Evolutionary conservation across 2,113 vertebrate species (phyloP).

Genomic region (Merops nubicus): DNA sequence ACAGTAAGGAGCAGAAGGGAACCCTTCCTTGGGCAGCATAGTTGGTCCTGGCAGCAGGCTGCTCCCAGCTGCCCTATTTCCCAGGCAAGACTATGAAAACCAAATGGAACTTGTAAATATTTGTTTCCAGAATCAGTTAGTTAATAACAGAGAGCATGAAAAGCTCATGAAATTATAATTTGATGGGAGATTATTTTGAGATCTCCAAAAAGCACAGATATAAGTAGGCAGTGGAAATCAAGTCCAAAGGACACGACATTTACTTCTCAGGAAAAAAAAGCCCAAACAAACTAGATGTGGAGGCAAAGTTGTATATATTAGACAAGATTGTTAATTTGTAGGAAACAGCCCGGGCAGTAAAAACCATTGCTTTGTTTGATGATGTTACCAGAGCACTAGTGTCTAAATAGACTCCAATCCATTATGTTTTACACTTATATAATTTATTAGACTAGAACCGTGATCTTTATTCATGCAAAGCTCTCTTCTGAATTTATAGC

Average conservation of each 20-base stretch:
- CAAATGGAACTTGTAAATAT: not conserved
- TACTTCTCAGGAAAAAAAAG: not conserved
- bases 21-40: fast-evolving
- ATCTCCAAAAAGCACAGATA: not conserved
- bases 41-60: not conserved
- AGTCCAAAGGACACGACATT: not conserved
- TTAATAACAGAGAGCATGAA: not conserved
- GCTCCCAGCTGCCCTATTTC: not conserved
- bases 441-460: not conserved
- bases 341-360: not conserved
- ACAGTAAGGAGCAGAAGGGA: not conserved
- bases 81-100: not conserved
- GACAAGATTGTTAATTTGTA: not conserved
- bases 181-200: not conserved
- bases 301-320: not conserved
- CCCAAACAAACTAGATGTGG: not conserved
- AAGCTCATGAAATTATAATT: not conserved
- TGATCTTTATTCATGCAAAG: not conserved
- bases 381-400: not conserved
- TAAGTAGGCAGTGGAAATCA: not conserved
- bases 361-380: not conserved
- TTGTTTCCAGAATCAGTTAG: not conserved
- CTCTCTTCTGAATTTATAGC: not conserved
- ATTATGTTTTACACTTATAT: not conserved
- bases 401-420: not conserved